These are phyloP conservation scores for Marmota flaviventris DNA, from an alignment of 2,113 vertebrate genomes.

Conservation along the genomic window DNA sequence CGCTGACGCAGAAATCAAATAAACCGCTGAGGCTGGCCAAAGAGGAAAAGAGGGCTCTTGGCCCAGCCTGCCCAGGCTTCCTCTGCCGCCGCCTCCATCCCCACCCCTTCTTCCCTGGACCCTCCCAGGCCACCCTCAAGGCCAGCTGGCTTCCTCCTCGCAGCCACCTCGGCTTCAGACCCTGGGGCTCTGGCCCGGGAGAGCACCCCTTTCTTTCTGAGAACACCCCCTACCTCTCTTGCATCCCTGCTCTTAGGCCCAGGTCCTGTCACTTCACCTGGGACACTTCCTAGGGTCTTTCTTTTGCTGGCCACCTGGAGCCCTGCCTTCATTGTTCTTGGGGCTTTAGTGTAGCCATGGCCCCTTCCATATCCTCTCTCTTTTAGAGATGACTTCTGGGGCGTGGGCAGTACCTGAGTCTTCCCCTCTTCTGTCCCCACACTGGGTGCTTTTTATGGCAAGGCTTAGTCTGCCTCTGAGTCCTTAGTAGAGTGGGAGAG, in stretches of 20 bases:
- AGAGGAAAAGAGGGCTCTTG: slow-evolving; percentile 79
- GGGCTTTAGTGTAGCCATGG: neutral
- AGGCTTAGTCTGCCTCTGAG: neutral
- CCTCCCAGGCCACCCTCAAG: neutral
- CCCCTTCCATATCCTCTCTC: neutral
- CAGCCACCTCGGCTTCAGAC: neutral
- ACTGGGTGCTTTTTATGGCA: neutral
- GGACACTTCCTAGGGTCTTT: neutral
- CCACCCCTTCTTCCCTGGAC: neutral
- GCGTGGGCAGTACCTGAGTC: rapidly evolving
- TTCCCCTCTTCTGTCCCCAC: neutral
- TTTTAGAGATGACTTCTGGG: neutral
- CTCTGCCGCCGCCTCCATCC: neutral
- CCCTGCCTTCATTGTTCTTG: neutral
- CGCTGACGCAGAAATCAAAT: slow-evolving; percentile 84
- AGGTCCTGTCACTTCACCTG: neutral
- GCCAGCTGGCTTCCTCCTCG: neutral
- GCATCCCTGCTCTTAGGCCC: neutral
- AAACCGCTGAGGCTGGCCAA: slow-evolving; percentile 77
- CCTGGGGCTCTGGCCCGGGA: neutral
- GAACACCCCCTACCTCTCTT: rapidly evolving
- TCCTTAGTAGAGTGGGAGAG: neutral
- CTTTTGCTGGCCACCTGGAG: neutral
- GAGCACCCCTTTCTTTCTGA: rapidly evolving
- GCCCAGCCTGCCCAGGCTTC: neutral